These are phyloP conservation scores for Columba guinea DNA, from an alignment of 2,797 vertebrate species.

Conservation along the genomic window DNA sequence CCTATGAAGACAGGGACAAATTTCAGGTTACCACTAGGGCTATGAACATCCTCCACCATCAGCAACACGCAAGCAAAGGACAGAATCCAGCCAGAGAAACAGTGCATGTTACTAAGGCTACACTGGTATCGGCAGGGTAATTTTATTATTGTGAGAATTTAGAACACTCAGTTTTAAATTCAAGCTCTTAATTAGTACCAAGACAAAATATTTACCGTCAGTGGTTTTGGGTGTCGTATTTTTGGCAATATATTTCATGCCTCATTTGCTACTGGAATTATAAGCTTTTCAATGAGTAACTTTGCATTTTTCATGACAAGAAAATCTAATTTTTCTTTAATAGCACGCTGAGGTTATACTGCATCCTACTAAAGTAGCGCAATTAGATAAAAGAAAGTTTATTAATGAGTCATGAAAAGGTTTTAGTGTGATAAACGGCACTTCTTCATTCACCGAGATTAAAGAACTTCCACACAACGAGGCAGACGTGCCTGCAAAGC, in stretches of 20 bases:
- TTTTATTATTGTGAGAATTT: slow-evolving; percentile 34
- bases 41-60: background rate
- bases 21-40: background rate
- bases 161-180: slow-evolving; percentile 52
- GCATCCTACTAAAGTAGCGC: slow-evolving; percentile 4
- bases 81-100: background rate
- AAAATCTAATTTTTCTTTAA: slow-evolving; percentile 64
- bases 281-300: slow-evolving; percentile 53
- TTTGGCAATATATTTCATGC: slow-evolving; percentile 61
- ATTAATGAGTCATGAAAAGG: slow-evolving; percentile 63
- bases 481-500: fast-evolving
- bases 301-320: slow-evolving; percentile 47
- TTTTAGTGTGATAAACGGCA: background rate
- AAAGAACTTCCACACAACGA: background rate
- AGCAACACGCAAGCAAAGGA: fast-evolving
- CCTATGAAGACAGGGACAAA: background rate
- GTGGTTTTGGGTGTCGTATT: background rate
- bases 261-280: slow-evolving; percentile 66
- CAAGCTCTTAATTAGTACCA: slow-evolving; percentile 63
- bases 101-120: background rate
- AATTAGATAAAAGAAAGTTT: slow-evolving; percentile 59
- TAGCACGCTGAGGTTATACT: slow-evolving; percentile 1
- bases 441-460: background rate
- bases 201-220: slow-evolving; percentile 66
- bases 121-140: background rate